These are phyloP conservation scores for Carterocephalus palaemon DNA, from an alignment of 2,888 invertebrate genomes.

Conservation along the genomic window DNA sequence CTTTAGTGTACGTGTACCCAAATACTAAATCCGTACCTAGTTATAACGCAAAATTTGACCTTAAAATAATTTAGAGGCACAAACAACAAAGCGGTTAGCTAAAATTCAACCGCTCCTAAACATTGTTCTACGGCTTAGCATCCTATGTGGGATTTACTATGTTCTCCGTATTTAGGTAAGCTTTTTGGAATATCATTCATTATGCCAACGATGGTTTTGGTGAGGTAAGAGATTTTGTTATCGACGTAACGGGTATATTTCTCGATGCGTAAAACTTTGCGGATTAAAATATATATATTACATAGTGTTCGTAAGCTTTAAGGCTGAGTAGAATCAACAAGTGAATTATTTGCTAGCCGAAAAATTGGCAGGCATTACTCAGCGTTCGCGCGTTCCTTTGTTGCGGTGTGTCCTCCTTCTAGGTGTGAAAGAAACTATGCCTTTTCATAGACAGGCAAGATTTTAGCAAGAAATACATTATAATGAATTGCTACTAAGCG, in stretches of 20 bases:
- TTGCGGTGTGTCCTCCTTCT: constrained; percentile 53
- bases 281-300: constrained; percentile 52
- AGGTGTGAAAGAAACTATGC: constrained; percentile 55
- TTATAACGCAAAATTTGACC: constrained; percentile 58
- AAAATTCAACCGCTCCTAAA: constrained; percentile 55
- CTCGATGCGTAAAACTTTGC: background rate
- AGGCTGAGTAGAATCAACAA: constrained; percentile 58
- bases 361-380: constrained; percentile 66
- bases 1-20: constrained; percentile 47
- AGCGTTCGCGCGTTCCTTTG: constrained; percentile 62
- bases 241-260: constrained; percentile 7
- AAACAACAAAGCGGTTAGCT: constrained; percentile 49
- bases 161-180: constrained; percentile 55
- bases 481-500: no score
- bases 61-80: constrained; percentile 56
- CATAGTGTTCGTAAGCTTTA: constrained; percentile 45
- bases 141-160: constrained; percentile 60
- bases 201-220: constrained; percentile 7
- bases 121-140: constrained; percentile 55
- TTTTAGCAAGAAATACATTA: no score
- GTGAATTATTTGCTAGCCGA: constrained; percentile 70
- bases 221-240: background rate
- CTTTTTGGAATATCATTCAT: constrained; percentile 44
- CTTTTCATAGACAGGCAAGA: constrained; percentile 59
- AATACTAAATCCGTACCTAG: constrained; percentile 41